Evolutionary conservation across 2,888 invertebrate genomes (phyloP).

Genomic region (Drosophila fungiperda): DNA sequence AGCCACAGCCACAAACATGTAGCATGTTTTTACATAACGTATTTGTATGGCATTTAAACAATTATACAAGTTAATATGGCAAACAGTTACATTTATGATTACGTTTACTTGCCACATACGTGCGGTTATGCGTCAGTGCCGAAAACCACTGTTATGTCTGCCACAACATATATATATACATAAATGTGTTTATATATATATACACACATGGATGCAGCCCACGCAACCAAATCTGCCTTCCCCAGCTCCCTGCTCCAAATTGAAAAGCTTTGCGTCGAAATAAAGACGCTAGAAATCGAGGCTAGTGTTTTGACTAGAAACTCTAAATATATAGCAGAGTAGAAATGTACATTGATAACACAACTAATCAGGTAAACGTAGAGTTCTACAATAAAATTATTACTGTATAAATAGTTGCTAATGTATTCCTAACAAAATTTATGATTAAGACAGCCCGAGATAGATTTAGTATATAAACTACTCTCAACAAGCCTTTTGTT

Average conservation of each 20-base stretch:
- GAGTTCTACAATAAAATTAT: neutral
- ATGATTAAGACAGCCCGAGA: neutral
- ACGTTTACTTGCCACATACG: slow-evolving; percentile 49
- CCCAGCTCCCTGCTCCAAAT: neutral
- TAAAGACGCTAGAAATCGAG: neutral
- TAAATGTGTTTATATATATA: neutral
- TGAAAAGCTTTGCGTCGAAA: neutral
- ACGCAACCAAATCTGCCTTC: neutral
- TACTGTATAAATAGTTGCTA: neutral
- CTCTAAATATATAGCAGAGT: no score
- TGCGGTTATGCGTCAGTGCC: slow-evolving; percentile 29
- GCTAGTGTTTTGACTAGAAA: neutral
- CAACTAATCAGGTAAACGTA: neutral
- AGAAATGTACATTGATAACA: no score
- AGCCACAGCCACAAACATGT: neutral
- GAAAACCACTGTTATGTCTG: slow-evolving; percentile 4
- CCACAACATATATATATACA: neutral
- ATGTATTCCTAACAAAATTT: neutral
- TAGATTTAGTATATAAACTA: neutral
- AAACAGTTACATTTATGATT: slow-evolving; percentile 55
- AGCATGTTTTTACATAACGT: neutral
- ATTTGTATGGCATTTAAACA: slow-evolving; percentile 16
- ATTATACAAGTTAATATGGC: slow-evolving; percentile 52
- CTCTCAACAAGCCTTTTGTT: neutral
- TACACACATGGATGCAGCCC: neutral